Conservation (phyloP, 2,113 vertebrate species). For the Pseudopipra pipra region DNA sequence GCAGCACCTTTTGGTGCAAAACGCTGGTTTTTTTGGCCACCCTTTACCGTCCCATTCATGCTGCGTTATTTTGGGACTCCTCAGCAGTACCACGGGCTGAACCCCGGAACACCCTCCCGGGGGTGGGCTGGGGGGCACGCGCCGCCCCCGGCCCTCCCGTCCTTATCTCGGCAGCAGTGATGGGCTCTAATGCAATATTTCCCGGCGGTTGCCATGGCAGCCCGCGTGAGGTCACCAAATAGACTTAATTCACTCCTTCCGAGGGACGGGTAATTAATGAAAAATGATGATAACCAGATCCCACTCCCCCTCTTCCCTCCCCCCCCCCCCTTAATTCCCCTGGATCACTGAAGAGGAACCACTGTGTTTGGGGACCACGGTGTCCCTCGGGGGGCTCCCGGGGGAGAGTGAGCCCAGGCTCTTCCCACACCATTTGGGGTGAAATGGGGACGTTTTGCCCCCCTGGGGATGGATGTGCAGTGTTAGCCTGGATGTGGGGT, state of each 20-base stretch:
- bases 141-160: not conserved
- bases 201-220: constrained; percentile 63
- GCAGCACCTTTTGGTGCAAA: not conserved
- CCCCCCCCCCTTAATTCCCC: not conserved
- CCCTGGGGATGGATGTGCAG: not conserved
- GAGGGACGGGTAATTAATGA: constrained; percentile 60
- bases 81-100: not conserved
- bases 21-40: not conserved
- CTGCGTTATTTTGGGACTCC: not conserved
- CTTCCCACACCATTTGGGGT: not conserved
- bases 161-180: constrained; percentile 22
- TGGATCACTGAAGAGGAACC: not conserved
- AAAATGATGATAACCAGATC: constrained; percentile 63
- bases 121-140: not conserved
- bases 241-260: constrained; percentile 63
- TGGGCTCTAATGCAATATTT: constrained; percentile 63
- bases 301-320: not conserved
- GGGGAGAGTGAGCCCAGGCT: not conserved
- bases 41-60: not conserved
- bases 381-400: not conserved
- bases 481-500: not conserved
- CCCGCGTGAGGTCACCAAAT: constrained; percentile 63
- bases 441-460: not conserved
- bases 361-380: not conserved
- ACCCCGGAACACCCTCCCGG: rapidly evolving